Evolutionary conservation across 2,888 invertebrate genomes (phyloP).

Genomic region (Fragum sueziense): DNA sequence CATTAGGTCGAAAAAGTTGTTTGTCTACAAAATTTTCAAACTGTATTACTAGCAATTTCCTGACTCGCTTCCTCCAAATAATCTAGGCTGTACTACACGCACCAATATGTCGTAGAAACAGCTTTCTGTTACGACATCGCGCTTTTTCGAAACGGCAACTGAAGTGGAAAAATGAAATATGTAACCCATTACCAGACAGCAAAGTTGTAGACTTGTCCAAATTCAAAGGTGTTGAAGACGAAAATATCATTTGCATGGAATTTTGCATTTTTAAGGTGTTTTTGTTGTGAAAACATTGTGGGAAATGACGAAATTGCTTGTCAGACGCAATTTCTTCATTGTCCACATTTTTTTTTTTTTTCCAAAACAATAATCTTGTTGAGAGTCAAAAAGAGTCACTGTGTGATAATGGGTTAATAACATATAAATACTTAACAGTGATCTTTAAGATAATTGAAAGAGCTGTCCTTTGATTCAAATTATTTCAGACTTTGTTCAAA

Average conservation of each 20-base stretch:
- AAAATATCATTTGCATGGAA: too few relatives aligned
- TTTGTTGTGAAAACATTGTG: background rate
- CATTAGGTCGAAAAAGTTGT: too few relatives aligned
- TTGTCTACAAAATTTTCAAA: too few relatives aligned
- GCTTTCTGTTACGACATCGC: constrained; percentile 26
- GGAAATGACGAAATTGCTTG: background rate
- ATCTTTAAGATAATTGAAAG: background rate
- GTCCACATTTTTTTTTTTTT: background rate
- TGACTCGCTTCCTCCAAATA: too few relatives aligned
- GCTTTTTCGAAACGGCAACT: constrained; percentile 51
- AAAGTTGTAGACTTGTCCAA: too few relatives aligned
- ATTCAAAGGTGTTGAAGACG: too few relatives aligned
- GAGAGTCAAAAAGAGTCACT: too few relatives aligned
- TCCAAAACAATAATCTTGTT: too few relatives aligned
- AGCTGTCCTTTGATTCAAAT: background rate
- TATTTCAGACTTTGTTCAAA: background rate
- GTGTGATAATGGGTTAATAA: too few relatives aligned
- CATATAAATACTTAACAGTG: background rate
- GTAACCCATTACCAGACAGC: too few relatives aligned
- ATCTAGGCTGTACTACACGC: constrained; percentile 14
- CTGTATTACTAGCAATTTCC: too few relatives aligned
- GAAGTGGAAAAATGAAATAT: background rate
- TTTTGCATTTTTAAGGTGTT: too few relatives aligned
- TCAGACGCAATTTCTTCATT: background rate
- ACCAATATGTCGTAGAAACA: constrained; percentile 44